Evolutionary conservation across 1,140 invertebrate genomes (phyloP), one percentile per base, ranked within the genome.

Genomic region (Augochlora pura): DNA sequence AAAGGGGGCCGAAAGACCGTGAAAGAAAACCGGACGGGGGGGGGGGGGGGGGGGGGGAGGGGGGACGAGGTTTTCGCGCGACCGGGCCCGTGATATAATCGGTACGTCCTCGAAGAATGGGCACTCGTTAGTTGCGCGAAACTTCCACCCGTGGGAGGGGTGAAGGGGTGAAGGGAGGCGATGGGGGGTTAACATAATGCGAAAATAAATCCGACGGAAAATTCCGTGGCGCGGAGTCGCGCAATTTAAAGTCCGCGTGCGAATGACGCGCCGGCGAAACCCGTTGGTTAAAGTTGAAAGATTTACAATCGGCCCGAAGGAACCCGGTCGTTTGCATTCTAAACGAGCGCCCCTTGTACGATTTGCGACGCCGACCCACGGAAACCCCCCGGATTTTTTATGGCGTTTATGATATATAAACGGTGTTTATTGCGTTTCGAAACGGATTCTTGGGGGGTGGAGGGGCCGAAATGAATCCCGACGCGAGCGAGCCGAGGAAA

Each of bases 61-160:
- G 21, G 54, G n/a, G 54, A 23, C 14, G 18, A 6, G 49, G 16
- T 21, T 0, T 57, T 7, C 54, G 25, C 0, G 65, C 16, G 9
- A 23, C 18, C 7, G 46, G 6, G 57, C 21, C 6, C 8, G 68
- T 7, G 23, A 64, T 49, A 42, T 79, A 73, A 79, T 79, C 77
- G 77, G 39, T 62, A 42, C 32, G 14, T 32, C 18, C 18, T 38
- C 62, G 62, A 79, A 71, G 77, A 79, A 79, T 79, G 62, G 77
- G 70, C 68, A 73, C 69, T 79, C 77, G 77, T 79, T 79, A 79
- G 77, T 79, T 74, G 59, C 70, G 63, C 70, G 77, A 79, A 74
- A 74, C 77, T 74, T 79, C 60, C 62, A 38, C 32, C 25, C 38
- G 10, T 12, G 9, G 49, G 49, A 18, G 49, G 49, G 49, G 49